These are phyloP conservation scores for Corticium candelabrum DNA, from an alignment of 37 sponge, comb jelly and placozoan genomes.

Conservation along the genomic window DNA sequence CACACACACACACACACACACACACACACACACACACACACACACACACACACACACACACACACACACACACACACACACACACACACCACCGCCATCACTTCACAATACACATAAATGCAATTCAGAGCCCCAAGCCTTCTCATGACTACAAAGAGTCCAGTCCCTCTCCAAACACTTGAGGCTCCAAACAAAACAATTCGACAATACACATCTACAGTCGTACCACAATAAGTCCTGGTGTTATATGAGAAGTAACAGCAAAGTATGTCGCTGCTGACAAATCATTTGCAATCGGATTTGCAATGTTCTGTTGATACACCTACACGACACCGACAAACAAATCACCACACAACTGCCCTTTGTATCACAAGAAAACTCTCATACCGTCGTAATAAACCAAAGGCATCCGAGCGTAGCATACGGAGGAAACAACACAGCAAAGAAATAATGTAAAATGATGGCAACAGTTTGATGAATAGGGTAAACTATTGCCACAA, in stretches of 20 bases:
- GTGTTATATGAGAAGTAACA: not conserved
- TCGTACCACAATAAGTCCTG: not conserved
- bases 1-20: not conserved
- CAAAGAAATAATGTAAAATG: not conserved
- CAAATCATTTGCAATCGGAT: not conserved
- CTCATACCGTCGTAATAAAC: not conserved
- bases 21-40: conserved; percentile 22
- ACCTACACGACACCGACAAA: not conserved
- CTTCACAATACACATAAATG: not conserved
- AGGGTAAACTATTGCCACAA: not conserved
- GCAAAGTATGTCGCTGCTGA: not conserved
- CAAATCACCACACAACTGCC: not conserved
- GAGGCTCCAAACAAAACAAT: too few species aligned
- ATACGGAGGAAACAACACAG: not conserved
- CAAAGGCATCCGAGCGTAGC: not conserved
- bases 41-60: conserved; percentile 12
- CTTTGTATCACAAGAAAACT: not conserved
- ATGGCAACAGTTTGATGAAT: not conserved
- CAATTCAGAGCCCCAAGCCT: not conserved
- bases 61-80: not conserved
- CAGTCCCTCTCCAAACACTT: too few species aligned
- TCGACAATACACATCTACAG: too few species aligned
- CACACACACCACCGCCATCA: too few species aligned
- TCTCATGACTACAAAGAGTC: not conserved
- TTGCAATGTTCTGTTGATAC: not conserved